These are phyloP conservation scores for Pipistrellus pipistrellus DNA, from an alignment of 2,797 vertebrate genomes.

Conservation along the genomic window DNA sequence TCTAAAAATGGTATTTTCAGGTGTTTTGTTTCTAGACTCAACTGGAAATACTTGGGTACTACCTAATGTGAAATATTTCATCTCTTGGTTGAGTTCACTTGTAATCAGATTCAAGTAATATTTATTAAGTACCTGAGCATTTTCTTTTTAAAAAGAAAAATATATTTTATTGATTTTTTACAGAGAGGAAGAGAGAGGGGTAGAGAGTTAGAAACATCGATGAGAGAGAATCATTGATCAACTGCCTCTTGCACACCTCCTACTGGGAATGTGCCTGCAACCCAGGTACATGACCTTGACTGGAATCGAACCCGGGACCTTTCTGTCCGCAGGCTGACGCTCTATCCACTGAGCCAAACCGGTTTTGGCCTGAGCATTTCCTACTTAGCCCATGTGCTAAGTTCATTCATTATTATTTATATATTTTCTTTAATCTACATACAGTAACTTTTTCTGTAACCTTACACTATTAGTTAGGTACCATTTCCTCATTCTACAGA, in stretches of 20 bases:
- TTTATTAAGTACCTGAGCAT: slow-evolving; percentile 17
- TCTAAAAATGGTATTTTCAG: not conserved
- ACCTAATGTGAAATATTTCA: slow-evolving; percentile 38
- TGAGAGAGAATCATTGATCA: too few species aligned
- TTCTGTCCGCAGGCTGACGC: too few species aligned
- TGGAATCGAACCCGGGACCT: too few species aligned
- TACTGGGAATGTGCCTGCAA: too few species aligned
- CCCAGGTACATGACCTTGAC: too few species aligned
- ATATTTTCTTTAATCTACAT: not conserved
- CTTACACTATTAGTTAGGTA: not conserved
- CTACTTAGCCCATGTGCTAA: not conserved
- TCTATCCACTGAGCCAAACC: too few species aligned
- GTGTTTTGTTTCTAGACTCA: slow-evolving; percentile 32
- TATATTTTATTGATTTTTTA: too few species aligned
- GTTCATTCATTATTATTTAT: slow-evolving; percentile 6
- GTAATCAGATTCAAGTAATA: not conserved
- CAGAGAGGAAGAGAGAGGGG: too few species aligned
- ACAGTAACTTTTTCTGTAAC: not conserved
- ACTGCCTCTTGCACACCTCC: too few species aligned
- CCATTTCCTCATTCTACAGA: not conserved
- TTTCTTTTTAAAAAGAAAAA: not conserved
- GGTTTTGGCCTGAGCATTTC: not conserved
- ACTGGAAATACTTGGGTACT: not conserved
- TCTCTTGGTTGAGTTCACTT: slow-evolving; percentile 13
- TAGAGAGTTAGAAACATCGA: too few species aligned